phyloP scores from a whole-genome alignment of 1,140 invertebrate species.

The Dryas iulia region DNA sequence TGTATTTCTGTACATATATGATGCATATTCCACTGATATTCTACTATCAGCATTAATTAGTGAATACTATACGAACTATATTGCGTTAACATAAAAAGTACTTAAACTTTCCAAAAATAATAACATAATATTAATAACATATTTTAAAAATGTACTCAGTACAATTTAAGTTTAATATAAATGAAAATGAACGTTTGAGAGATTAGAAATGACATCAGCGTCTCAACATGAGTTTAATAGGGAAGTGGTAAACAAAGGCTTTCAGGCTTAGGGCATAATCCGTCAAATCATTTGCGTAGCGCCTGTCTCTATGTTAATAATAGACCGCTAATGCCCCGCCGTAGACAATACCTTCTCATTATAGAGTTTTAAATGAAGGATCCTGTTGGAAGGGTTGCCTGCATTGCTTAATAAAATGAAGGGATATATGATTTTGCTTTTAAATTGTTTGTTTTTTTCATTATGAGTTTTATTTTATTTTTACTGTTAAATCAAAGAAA shows the following conservation, averaged over 20 bases:
- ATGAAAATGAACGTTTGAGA: neutral
- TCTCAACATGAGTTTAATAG: constrained; percentile 3
- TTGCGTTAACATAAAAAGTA: too few species aligned
- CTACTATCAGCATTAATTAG: too few species aligned
- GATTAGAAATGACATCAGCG: neutral
- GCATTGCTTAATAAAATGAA: neutral
- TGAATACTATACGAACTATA: too few species aligned
- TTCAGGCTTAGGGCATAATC: constrained; percentile 2
- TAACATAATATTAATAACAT: too few species aligned
- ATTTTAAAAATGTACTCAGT: too few species aligned
- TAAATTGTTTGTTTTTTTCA: neutral
- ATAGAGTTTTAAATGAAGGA: constrained; percentile 9
- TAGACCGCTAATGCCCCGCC: constrained; percentile 9
- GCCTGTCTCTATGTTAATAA: constrained; percentile 1
- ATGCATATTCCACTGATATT: too few species aligned
- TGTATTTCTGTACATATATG: too few species aligned
- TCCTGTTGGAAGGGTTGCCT: neutral
- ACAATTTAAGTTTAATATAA: too few species aligned
- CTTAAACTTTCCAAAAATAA: too few species aligned
- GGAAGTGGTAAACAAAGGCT: constrained; percentile 4
- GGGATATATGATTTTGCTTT: too few species aligned
- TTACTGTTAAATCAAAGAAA: too few species aligned
- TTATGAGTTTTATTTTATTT: neutral
- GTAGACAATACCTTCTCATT: constrained; percentile 19
- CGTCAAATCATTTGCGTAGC: constrained; percentile 6